A percentile compares a stretch with the other conserved stretches of the same genome.
Conservation (phyloP, 2,888 invertebrate genomes). For the Sympetrum striolatum region DNA sequence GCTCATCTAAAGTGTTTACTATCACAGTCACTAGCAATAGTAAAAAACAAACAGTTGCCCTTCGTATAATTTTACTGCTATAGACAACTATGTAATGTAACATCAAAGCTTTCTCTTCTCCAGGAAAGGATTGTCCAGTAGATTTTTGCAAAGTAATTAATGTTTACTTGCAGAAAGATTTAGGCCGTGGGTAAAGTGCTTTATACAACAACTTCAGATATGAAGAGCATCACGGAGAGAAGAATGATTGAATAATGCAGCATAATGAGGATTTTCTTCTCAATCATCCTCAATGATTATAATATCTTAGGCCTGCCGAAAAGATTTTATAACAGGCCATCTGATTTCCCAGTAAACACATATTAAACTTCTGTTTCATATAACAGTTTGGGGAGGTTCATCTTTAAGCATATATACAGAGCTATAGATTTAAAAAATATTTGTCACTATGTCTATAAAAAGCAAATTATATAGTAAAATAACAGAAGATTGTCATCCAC, state of each 20-base stretch:
- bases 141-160: conserved; percentile 37
- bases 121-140: conserved; percentile 27
- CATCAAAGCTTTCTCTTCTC: conserved; percentile 36
- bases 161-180: conserved; percentile 40
- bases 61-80: neutral
- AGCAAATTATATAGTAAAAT: conserved; percentile 35
- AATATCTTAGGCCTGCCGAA: neutral
- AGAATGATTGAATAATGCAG: conserved; percentile 35
- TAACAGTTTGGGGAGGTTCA: neutral
- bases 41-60: conserved; percentile 31
- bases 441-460: conserved; percentile 32
- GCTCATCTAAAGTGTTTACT: conserved; percentile 15
- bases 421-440: conserved; percentile 44
- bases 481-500: conserved; percentile 33
- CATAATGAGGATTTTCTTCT: conserved; percentile 28
- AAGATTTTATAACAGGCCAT: conserved; percentile 21
- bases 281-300: conserved; percentile 12
- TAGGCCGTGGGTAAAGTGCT: conserved; percentile 34
- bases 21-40: conserved; percentile 44
- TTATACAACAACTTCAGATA: conserved; percentile 32
- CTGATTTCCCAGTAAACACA: conserved; percentile 14
- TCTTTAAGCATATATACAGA: conserved; percentile 37
- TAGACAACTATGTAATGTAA: conserved; percentile 10
- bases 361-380: neutral
- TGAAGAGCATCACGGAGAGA: conserved; percentile 41